Evolutionary conservation across 2,888 invertebrate genomes (phyloP).

Genomic region (Agrotis puta): DNA sequence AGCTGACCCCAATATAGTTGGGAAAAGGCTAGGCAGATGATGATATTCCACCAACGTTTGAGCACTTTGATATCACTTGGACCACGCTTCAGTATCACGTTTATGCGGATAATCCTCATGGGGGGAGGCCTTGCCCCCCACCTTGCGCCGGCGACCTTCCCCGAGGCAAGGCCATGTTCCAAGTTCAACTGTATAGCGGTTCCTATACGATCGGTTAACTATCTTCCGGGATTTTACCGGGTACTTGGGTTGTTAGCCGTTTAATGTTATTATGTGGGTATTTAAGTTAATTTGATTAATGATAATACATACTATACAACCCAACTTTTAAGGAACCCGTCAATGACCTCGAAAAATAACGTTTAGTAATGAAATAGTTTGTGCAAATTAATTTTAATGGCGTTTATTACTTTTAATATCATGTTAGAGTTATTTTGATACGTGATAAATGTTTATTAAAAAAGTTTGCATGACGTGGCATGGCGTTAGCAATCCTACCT

Average conservation of each 20-base stretch:
- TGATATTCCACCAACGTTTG: no score
- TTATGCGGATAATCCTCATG: constrained; percentile 67
- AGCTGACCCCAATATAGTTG: no score
- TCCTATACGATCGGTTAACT: constrained; percentile 10
- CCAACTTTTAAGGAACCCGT: no score
- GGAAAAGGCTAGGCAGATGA: no score
- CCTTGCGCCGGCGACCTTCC: constrained; percentile 70
- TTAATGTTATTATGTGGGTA: constrained; percentile 24
- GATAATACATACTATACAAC: not conserved
- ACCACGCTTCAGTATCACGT: constrained; percentile 47
- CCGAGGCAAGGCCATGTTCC: constrained; percentile 71
- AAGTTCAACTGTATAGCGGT: constrained; percentile 71
- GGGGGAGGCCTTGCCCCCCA: constrained; percentile 64
- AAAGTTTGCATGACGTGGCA: no score
- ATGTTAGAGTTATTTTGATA: no score
- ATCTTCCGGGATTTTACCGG: constrained; percentile 22
- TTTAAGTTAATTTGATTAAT: constrained; percentile 18
- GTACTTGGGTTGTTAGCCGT: not conserved
- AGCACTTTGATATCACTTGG: constrained; percentile 44
- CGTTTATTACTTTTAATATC: no score
- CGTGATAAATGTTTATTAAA: no score
- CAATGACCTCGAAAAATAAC: no score
- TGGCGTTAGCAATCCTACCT: no score
- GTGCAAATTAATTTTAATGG: no score
- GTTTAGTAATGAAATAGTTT: no score